Conservation (phyloP, 2,888 invertebrate genomes). For the Patella ulyssiponensis region DNA sequence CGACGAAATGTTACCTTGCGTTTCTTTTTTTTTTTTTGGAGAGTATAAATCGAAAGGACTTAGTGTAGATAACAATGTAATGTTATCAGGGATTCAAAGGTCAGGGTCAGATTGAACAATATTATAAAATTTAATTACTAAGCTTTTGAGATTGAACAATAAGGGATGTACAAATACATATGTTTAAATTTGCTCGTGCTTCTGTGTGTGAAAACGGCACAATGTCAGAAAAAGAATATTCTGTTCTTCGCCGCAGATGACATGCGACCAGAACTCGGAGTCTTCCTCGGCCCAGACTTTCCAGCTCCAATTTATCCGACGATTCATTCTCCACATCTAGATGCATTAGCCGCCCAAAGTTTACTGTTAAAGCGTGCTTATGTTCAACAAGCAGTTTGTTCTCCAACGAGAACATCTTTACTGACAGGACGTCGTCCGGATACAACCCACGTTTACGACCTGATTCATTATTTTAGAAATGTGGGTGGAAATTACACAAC, state of each 20-base stretch:
- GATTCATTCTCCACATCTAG: slow-evolving; percentile 37
- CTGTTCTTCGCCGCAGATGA: slow-evolving; percentile 42
- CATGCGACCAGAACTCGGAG: slow-evolving; percentile 35
- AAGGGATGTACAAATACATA: background rate
- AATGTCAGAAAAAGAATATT: slow-evolving; percentile 30
- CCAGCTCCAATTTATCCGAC: slow-evolving; percentile 30
- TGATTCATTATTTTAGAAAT: slow-evolving; percentile 35
- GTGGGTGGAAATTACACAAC: slow-evolving; percentile 45
- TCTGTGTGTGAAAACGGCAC: background rate
- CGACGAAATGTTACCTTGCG: too few relatives aligned
- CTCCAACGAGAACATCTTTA: slow-evolving; percentile 32
- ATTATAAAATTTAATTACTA: too few relatives aligned
- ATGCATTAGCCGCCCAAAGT: slow-evolving; percentile 31
- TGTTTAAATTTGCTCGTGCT: background rate
- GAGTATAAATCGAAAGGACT: too few relatives aligned
- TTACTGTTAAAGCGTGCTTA: slow-evolving; percentile 35
- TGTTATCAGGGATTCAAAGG: too few relatives aligned
- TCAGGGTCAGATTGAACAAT: too few relatives aligned
- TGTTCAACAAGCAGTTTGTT: slow-evolving; percentile 31
- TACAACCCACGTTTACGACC: slow-evolving; percentile 45
- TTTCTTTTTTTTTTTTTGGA: too few relatives aligned
- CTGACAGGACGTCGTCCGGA: slow-evolving; percentile 43
- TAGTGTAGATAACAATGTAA: too few relatives aligned
- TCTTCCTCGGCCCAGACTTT: slow-evolving; percentile 9
- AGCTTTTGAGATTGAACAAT: too few relatives aligned